phyloP scores from a whole-genome alignment of 2,797 vertebrate genomes.

The Megalops cyprinoides region DNA sequence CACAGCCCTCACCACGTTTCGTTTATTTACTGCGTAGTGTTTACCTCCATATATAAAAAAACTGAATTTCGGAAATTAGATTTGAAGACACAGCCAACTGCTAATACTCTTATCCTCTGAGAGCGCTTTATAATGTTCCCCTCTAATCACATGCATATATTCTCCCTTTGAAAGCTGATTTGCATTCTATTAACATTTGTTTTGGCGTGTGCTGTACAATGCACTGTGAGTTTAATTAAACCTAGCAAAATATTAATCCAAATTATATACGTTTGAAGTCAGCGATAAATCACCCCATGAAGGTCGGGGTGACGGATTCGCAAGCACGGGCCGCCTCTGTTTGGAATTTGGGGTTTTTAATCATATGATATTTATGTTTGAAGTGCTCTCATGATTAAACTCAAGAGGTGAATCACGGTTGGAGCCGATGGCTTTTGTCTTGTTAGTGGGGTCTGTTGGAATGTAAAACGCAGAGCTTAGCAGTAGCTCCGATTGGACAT shows the following conservation, averaged over 20 bases:
- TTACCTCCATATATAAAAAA: not conserved
- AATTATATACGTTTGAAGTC: conserved; percentile 16
- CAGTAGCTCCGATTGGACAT: no score
- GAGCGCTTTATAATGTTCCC: conserved; percentile 15
- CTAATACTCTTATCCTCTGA: conserved; percentile 12
- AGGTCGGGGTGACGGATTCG: not conserved
- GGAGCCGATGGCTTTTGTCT: not conserved
- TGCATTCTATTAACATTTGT: conserved; percentile 28
- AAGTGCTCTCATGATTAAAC: not conserved
- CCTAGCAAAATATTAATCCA: conserved; percentile 13
- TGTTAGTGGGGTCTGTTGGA: not conserved
- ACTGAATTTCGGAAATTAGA: not conserved
- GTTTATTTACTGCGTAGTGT: conserved; percentile 20
- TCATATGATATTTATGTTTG: not conserved
- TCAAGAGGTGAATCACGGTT: conserved; percentile 3
- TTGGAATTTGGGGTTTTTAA: not conserved
- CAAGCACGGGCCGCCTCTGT: not conserved
- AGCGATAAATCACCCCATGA: not conserved
- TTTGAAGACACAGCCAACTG: not conserved
- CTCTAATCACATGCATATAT: conserved; percentile 31
- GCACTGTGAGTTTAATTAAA: conserved; percentile 12
- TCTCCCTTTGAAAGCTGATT: conserved; percentile 28
- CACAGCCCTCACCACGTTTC: conserved; percentile 11
- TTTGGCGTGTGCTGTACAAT: conserved; percentile 23
- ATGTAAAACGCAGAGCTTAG: not conserved